A percentile compares a stretch with the other conserved stretches of the same genome.
phyloP scores from a whole-genome alignment of 2,797 vertebrate genomes.

The Cyclopterus lumpus region DNA sequence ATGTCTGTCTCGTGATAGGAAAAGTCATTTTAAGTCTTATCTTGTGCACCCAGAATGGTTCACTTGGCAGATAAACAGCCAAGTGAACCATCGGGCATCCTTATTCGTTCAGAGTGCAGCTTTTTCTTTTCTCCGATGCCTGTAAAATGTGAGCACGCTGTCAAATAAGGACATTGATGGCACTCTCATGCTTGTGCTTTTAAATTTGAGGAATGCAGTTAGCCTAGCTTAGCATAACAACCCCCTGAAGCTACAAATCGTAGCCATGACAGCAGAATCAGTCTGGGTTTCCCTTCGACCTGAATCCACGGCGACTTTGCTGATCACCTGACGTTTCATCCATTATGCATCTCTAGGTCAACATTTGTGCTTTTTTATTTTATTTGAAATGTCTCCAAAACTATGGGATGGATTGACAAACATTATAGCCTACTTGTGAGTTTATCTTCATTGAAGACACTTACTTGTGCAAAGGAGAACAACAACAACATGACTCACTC shows the following conservation, averaged over 20 bases:
- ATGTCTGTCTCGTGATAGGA: not conserved
- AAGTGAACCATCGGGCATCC: not conserved
- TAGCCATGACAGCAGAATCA: not conserved
- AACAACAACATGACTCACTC: not conserved
- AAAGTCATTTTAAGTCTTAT: not conserved
- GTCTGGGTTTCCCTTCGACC: not conserved
- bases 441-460: no score
- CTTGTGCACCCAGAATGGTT: not conserved
- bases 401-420: not conserved
- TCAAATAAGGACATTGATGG: not conserved
- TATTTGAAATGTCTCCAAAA: not conserved
- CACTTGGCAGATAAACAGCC: not conserved
- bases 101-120: not conserved
- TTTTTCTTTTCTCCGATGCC: not conserved
- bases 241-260: not conserved
- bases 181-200: not conserved
- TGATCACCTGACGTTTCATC: not conserved
- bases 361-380: not conserved
- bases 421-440: no score
- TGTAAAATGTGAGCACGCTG: not conserved
- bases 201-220: not conserved
- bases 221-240: constrained; percentile 1
- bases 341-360: not conserved
- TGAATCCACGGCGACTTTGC: not conserved
- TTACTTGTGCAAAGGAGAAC: no score